Evolutionary conservation across 2,888 invertebrate species (phyloP), one percentile per base, ranked within the genome.

Genomic region (Peribatodes rhomboidaria): DNA sequence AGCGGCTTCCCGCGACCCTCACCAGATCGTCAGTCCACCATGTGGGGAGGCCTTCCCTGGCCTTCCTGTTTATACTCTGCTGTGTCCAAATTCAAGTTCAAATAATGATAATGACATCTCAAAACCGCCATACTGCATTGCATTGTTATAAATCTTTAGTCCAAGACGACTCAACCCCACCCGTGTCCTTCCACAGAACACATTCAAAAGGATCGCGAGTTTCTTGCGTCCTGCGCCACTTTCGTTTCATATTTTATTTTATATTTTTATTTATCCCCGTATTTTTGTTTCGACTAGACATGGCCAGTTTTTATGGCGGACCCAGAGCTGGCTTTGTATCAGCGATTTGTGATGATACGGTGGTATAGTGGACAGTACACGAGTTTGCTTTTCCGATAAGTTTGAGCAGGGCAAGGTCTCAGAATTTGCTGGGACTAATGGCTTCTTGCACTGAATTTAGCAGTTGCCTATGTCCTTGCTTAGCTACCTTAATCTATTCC

Each of bases 181-280:
- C 20, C 46, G 33, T 78, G 75, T 79, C 49, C 78, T 71, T 73
- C 73, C 80, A 80, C 84, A 86, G 86, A 87, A 80, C 85, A 89
- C 89, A 92, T 89, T 89, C 89, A 89, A 89, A 89, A 90, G 89
- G 89, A 89, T 87, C 89, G 87, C 87, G 87, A 88, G 89, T 84
- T 89, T 88, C 90, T 90, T 88, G 86, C 87, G 87, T 84, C 88
- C 89, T 86, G 86, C 86, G 88, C 90, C 91, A 90, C 92, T 92
- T 91, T 89, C 89, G 88, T 89, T 88, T 87, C 90, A 90, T 92
- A 89, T 90, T 89, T 90, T 89, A 89, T 90, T 90, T 89, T 89
- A 91, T 90, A 90, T 88, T 92, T 89, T 90, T 90, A 90, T 90
- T 90, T 91, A 86, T 88, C 83, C 81, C 79, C 60, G 85, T 90